Conservation (phyloP, 2,113 vertebrate genomes). For the Ceratotherium simum region DNA sequence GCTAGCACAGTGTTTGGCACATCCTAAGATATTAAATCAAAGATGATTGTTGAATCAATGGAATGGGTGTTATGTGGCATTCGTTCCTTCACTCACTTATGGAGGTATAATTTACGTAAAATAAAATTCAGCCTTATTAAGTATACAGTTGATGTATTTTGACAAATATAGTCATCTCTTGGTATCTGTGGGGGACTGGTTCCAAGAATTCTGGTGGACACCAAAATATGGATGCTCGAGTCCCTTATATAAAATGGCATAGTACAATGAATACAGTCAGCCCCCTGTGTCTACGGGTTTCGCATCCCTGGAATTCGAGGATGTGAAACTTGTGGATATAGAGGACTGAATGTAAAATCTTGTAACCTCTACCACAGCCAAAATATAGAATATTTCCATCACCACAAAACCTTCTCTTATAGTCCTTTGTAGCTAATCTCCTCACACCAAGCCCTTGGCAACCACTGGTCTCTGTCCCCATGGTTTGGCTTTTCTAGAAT, state of each 20-base stretch:
- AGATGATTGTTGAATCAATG: background rate
- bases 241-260: too few species aligned
- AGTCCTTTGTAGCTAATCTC: background rate
- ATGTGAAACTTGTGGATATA: too few species aligned
- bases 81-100: background rate
- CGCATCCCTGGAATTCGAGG: too few species aligned
- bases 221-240: too few species aligned
- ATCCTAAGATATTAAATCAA: background rate
- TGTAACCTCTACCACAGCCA: background rate
- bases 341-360: background rate
- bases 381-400: background rate
- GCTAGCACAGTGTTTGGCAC: background rate
- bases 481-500: background rate
- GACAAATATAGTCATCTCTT: background rate
- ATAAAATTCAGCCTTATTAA: background rate
- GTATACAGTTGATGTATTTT: background rate
- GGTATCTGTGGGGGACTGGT: too few species aligned
- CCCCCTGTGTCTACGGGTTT: too few species aligned
- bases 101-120: background rate
- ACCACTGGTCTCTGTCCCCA: background rate
- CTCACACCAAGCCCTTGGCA: background rate
- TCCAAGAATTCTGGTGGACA: too few species aligned
- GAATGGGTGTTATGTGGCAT: background rate
- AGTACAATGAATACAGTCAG: too few species aligned
- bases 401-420: background rate